These are phyloP conservation scores for Drosophila flavopinicola DNA, from an alignment of 2,888 invertebrate species.

Conservation along the genomic window DNA sequence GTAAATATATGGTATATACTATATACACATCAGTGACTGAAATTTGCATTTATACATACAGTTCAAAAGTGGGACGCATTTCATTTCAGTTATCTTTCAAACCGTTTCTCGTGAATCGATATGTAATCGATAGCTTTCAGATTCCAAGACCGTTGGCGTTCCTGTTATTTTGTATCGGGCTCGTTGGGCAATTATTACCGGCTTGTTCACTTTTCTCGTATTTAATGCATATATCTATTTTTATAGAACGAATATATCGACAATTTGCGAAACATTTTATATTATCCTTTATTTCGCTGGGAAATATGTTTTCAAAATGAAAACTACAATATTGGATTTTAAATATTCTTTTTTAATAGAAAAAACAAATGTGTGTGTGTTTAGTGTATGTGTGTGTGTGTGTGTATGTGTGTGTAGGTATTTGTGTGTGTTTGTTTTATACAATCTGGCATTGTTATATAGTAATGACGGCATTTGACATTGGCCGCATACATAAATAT, in stretches of 20 bases:
- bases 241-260: too few species aligned
- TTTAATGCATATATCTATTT: too few species aligned
- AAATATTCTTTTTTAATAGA: conserved; percentile 64
- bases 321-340: conserved; percentile 51
- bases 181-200: too few species aligned
- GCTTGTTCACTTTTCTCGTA: too few species aligned
- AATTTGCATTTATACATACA: not conserved
- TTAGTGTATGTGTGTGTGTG: conserved; percentile 13
- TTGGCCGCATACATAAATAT: conserved; percentile 61
- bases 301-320: conserved; percentile 31
- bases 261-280: conserved; percentile 6
- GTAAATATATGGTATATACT: conserved; percentile 38
- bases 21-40: conserved; percentile 18
- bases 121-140: not conserved
- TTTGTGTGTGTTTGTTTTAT: conserved; percentile 47
- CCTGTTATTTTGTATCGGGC: too few species aligned
- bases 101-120: not conserved
- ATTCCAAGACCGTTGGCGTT: too few species aligned
- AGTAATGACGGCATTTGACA: conserved; percentile 64
- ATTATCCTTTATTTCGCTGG: conserved; percentile 30
- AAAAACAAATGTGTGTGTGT: conserved; percentile 62
- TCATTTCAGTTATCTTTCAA: not conserved
- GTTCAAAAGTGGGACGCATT: not conserved
- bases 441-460: conserved; percentile 63
- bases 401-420: conserved; percentile 15